Conservation (phyloP, 2,113 vertebrate genomes). For the Poeciliopsis prolifica region DNA sequence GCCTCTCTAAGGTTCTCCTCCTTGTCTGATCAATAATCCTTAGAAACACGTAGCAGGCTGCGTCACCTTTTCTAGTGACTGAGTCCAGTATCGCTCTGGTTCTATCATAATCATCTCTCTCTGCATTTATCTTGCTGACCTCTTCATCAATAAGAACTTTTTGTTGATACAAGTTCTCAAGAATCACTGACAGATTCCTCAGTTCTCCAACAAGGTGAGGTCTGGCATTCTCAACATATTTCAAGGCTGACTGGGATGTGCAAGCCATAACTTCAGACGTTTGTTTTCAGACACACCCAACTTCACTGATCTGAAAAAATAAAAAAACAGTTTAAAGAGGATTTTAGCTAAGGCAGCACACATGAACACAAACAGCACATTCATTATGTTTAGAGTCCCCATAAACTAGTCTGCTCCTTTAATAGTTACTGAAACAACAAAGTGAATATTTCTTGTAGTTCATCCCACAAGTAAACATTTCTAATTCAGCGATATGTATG, state of each 20-base stretch:
- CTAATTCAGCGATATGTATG: too few relatives aligned
- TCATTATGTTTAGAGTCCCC: too few relatives aligned
- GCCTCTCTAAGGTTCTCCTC: neutral
- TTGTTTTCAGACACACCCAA: neutral
- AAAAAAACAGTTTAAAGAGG: too few relatives aligned
- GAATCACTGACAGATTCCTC: conserved; percentile 17
- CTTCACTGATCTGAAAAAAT: too few relatives aligned
- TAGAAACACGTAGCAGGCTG: conserved; percentile 33
- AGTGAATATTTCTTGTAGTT: too few relatives aligned
- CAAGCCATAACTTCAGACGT: conserved; percentile 23
- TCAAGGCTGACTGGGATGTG: conserved; percentile 11
- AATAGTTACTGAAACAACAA: too few relatives aligned
- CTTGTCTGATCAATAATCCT: conserved; percentile 19
- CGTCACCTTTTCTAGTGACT: conserved; percentile 3
- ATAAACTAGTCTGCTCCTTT: too few relatives aligned
- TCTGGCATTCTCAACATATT: neutral
- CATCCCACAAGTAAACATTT: too few relatives aligned
- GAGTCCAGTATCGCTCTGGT: conserved; percentile 12
- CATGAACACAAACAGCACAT: too few relatives aligned
- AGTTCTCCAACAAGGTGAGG: neutral
- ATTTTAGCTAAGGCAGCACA: too few relatives aligned
- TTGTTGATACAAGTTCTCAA: conserved; percentile 33
- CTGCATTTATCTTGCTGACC: conserved; percentile 19
- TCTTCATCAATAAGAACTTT: neutral
- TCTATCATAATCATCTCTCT: conserved; percentile 2